These are phyloP conservation scores for Dryas iulia DNA, from an alignment of 1,140 invertebrate genomes.

Conservation along the genomic window DNA sequence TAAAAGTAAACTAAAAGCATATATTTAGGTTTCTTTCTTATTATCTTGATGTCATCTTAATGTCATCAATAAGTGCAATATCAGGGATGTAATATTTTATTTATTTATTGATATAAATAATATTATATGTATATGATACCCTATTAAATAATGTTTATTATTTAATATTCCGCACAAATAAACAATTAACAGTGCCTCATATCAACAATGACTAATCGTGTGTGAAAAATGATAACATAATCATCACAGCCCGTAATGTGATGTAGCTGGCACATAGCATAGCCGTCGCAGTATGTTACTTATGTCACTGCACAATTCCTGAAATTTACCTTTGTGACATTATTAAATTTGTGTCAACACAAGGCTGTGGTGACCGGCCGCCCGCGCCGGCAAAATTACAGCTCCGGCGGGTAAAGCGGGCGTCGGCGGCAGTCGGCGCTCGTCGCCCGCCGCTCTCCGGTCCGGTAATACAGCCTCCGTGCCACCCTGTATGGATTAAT, in stretches of 20 bases:
- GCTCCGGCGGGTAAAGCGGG: conserved; percentile 42
- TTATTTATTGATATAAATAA: no score
- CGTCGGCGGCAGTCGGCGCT: conserved; percentile 52
- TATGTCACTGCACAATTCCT: conserved; percentile 23
- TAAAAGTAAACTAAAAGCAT: no score
- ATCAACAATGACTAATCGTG: not conserved
- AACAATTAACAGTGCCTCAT: not conserved
- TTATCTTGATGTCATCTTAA: no score
- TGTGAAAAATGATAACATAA: not conserved
- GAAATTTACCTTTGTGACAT: conserved; percentile 58
- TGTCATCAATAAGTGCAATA: no score
- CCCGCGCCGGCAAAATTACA: conserved; percentile 33
- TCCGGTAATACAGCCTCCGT: conserved; percentile 71
- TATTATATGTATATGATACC: no score
- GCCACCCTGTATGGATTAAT: conserved; percentile 74
- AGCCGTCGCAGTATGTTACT: conserved; percentile 2
- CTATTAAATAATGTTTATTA: not conserved
- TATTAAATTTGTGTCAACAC: conserved; percentile 75
- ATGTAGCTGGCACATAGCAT: not conserved
- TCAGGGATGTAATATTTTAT: not conserved
- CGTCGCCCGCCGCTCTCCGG: conserved; percentile 63
- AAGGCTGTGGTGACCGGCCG: conserved; percentile 39
- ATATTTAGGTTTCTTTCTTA: no score
- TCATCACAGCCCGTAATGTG: not conserved
- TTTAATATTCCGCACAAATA: no score